Conservation (phyloP, 1,140 invertebrate species). For the Lysiphlebus fabarum region DNA sequence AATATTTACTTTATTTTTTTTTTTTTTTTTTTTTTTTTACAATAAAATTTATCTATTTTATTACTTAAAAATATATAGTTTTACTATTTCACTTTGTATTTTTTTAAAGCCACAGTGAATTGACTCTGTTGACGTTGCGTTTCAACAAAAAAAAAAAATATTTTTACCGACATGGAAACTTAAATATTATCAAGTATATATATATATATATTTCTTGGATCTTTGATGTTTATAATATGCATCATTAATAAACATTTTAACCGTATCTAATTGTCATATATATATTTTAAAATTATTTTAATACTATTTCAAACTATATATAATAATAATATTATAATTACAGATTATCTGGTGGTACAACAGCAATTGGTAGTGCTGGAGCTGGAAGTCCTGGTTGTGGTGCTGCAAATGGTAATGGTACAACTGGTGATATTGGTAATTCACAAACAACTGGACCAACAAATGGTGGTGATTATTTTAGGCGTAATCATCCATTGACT, state of each 20-base stretch:
- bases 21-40: neutral
- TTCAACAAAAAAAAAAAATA: no score
- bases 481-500: constrained; percentile 52
- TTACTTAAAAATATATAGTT: neutral
- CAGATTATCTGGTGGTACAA: constrained; percentile 51
- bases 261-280: constrained; percentile 41
- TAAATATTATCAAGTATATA: neutral
- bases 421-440: constrained; percentile 32
- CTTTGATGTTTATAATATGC: constrained; percentile 38
- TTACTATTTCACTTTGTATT: constrained; percentile 4
- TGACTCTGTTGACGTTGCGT: constrained; percentile 21
- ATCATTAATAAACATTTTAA: constrained; percentile 37
- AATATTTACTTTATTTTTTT: neutral
- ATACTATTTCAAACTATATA: neutral
- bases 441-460: constrained; percentile 28
- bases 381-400: constrained; percentile 42
- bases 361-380: constrained; percentile 43
- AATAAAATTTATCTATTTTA: no score
- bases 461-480: constrained; percentile 46
- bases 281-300: constrained; percentile 1
- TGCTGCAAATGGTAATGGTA: constrained; percentile 30
- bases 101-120: constrained; percentile 16
- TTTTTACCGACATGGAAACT: neutral
- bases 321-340: constrained; percentile 19
- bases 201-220: constrained; percentile 15